A percentile compares a stretch with the other conserved stretches of the same genome.
phyloP scores from a whole-genome alignment of 2,797 vertebrate genomes.

The Rhadinocentrus ornatus region DNA sequence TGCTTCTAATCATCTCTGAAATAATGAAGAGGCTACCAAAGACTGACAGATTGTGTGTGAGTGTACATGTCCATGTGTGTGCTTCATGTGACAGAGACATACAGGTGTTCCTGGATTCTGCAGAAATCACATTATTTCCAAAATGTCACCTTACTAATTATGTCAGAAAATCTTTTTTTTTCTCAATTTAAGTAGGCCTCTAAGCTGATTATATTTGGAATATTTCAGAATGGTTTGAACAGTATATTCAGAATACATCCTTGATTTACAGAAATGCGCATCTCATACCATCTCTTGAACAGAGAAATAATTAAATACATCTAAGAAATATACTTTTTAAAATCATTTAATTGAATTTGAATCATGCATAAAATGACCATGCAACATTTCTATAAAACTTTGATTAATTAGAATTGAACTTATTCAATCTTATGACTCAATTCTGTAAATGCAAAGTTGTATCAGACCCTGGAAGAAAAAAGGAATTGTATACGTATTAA shows the following conservation, averaged over 20 bases:
- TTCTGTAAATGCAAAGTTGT: slow-evolving; percentile 48
- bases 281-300: neutral
- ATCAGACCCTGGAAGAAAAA: slow-evolving; percentile 40
- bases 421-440: slow-evolving; percentile 38
- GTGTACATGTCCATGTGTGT: neutral
- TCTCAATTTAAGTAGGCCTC: slow-evolving; percentile 22
- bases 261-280: neutral
- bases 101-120: slow-evolving; percentile 20
- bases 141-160: slow-evolving; percentile 36
- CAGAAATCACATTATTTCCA: slow-evolving; percentile 20
- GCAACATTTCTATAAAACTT: slow-evolving; percentile 37
- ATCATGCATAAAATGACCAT: slow-evolving; percentile 2
- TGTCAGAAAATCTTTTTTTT: slow-evolving; percentile 4
- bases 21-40: slow-evolving; percentile 61
- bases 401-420: slow-evolving; percentile 38
- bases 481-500: slow-evolving; percentile 18
- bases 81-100: neutral
- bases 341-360: slow-evolving; percentile 2
- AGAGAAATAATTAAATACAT: neutral
- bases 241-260: neutral
- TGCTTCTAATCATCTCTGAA: slow-evolving; percentile 66
- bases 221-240: neutral
- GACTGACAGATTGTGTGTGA: slow-evolving; percentile 37
- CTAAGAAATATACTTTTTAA: neutral
- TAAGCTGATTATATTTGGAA: slow-evolving; percentile 18